Conservation (phyloP, 2,888 invertebrate genomes). For the Apotomis capreana region DNA sequence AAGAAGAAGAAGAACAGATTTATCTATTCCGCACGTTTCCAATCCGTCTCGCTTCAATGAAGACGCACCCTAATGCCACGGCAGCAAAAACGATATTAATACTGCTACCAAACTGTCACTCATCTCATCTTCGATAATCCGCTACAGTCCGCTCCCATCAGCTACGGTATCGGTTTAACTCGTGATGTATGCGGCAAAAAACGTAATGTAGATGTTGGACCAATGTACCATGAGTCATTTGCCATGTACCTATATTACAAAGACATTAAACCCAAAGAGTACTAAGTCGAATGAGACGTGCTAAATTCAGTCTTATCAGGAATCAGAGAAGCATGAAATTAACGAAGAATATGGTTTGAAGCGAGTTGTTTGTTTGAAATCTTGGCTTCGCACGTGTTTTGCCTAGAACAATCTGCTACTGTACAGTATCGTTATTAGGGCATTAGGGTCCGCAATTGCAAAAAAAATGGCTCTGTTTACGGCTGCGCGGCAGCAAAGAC, state of each 20-base stretch:
- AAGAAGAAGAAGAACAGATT: no score
- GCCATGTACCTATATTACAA: constrained; percentile 20
- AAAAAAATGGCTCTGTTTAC: no score
- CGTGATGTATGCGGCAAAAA: constrained; percentile 15
- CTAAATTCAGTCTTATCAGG: constrained; percentile 4
- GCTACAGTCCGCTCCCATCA: constrained; percentile 29
- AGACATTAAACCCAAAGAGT: background rate
- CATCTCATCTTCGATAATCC: constrained; percentile 28
- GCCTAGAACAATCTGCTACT: background rate
- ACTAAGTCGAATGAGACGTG: constrained; percentile 1
- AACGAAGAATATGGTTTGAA: background rate
- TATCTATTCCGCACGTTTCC: no score
- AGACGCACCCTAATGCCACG: no score
- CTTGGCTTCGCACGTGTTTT: constrained; percentile 17
- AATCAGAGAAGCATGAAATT: constrained; percentile 1
- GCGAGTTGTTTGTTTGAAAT: constrained; percentile 7
- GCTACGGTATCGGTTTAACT: constrained; percentile 22
- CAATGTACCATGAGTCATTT: constrained; percentile 26
- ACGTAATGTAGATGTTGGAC: constrained; percentile 23
- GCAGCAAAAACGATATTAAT: constrained; percentile 19
- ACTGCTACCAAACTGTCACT: constrained; percentile 23
- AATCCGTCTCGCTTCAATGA: no score
- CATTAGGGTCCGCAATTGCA: no score
- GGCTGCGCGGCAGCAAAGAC: no score
- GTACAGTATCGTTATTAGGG: no score